A percentile compares a stretch with the other conserved stretches of the same genome.
Evolutionary conservation across 2,797 vertebrate species (phyloP).

Genomic region (Vultur gryphus): DNA sequence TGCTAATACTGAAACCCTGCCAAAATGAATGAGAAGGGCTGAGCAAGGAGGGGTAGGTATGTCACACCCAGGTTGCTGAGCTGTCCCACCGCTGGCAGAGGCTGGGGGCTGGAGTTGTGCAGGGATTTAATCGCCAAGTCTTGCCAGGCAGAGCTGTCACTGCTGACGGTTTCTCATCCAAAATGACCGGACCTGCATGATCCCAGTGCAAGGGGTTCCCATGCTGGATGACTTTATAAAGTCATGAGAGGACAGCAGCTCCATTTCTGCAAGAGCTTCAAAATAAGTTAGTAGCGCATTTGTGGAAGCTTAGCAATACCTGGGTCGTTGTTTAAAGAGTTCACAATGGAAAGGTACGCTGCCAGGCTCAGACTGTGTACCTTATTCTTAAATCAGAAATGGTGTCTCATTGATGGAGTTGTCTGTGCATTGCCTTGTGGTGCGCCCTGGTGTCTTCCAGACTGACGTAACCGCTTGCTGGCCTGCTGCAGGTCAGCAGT

Average conservation of each 20-base stretch:
- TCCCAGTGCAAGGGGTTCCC: background rate
- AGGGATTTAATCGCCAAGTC: background rate
- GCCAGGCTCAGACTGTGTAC: background rate
- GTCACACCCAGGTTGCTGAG: background rate
- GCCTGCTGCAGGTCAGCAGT: background rate
- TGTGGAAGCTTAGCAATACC: background rate
- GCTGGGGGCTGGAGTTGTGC: background rate
- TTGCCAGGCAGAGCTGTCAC: background rate
- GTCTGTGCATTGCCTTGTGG: background rate
- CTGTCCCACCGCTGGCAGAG: accelerated
- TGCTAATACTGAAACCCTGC: background rate
- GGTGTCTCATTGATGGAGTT: background rate
- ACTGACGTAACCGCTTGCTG: accelerated
- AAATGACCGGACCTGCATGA: background rate
- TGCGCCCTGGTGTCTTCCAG: background rate
- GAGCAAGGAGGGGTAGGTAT: background rate
- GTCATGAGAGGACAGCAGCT: background rate
- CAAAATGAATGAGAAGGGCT: too few species aligned
- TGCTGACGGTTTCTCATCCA: background rate
- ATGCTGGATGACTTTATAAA: background rate
- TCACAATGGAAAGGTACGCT: background rate
- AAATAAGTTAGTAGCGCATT: accelerated
- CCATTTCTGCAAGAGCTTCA: background rate
- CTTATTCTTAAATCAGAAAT: background rate
- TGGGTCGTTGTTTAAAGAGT: background rate